Evolutionary conservation across 2,113 vertebrate species (phyloP).

Genomic region (Uria aalge): DNA sequence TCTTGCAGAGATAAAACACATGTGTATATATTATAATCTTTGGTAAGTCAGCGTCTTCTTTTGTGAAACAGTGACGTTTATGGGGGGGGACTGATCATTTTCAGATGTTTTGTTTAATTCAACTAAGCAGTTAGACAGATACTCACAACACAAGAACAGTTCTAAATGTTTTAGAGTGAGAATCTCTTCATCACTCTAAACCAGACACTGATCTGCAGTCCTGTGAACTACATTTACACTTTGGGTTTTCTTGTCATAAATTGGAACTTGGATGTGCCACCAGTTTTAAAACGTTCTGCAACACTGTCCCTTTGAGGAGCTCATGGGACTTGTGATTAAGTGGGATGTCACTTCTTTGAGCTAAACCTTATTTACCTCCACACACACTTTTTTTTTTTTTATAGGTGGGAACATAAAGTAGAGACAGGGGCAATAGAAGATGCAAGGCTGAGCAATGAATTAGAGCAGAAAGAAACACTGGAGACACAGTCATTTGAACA

Average conservation of each 20-base stretch:
- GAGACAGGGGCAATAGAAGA: neutral
- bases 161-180: slow-evolving; percentile 40
- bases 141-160: slow-evolving; percentile 26
- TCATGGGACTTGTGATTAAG: neutral
- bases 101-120: slow-evolving; percentile 70
- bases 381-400: neutral
- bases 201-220: neutral
- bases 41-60: slow-evolving; percentile 58
- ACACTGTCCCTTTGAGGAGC: neutral
- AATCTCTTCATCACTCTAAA: slow-evolving; percentile 23
- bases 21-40: slow-evolving; percentile 64
- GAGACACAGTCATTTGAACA: neutral
- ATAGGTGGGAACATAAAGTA: neutral
- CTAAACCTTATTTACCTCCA: neutral
- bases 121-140: slow-evolving; percentile 46
- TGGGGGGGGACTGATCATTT: slow-evolving; percentile 38
- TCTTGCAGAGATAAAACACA: slow-evolving; percentile 72
- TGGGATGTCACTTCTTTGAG: neutral
- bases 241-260: neutral
- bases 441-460: neutral
- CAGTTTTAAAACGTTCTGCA: neutral
- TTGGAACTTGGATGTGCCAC: neutral
- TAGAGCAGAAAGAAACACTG: neutral
- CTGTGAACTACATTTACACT: neutral
- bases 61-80: slow-evolving; percentile 43